A percentile compares a stretch with the other conserved stretches of the same genome.
These are phyloP conservation scores for Polypedilum pembai DNA, from an alignment of 1,140 invertebrate genomes.

Conservation along the genomic window DNA sequence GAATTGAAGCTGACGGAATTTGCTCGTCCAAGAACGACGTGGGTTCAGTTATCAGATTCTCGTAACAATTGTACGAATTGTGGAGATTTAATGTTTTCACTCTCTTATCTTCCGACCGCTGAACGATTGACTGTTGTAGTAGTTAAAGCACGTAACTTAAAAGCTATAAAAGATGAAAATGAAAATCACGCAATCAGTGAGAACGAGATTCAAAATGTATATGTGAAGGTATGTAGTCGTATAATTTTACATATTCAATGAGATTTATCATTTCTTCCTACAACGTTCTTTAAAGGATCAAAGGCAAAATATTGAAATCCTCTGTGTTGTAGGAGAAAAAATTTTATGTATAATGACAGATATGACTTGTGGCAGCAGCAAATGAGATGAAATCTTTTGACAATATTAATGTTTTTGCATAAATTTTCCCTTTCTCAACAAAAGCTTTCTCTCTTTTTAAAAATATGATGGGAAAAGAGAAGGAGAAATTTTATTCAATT, in stretches of 20 bases:
- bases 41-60: conserved; percentile 47
- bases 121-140: conserved; percentile 73
- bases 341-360: not conserved
- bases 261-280: no score
- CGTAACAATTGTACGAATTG: conserved; percentile 52
- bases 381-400: not conserved
- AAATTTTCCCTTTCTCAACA: not conserved
- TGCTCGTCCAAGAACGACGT: conserved; percentile 46
- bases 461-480: no score
- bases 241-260: not conserved
- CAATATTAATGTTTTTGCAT: not conserved
- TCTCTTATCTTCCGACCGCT: conserved; percentile 70
- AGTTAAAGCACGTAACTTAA: conserved; percentile 70
- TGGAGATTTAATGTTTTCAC: conserved; percentile 74
- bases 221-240: conserved; percentile 47
- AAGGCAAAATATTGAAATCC: no score
- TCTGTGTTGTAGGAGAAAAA: no score
- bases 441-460: not conserved
- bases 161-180: conserved; percentile 44
- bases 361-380: not conserved
- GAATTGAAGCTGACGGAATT: conserved; percentile 47
- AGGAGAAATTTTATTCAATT: no score
- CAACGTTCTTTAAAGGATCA: no score
- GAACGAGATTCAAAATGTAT: conserved; percentile 55
- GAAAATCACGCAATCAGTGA: conserved; percentile 57